Evolutionary conservation across 1,140 invertebrate genomes (phyloP).

Genomic region (Sipha flava): DNA sequence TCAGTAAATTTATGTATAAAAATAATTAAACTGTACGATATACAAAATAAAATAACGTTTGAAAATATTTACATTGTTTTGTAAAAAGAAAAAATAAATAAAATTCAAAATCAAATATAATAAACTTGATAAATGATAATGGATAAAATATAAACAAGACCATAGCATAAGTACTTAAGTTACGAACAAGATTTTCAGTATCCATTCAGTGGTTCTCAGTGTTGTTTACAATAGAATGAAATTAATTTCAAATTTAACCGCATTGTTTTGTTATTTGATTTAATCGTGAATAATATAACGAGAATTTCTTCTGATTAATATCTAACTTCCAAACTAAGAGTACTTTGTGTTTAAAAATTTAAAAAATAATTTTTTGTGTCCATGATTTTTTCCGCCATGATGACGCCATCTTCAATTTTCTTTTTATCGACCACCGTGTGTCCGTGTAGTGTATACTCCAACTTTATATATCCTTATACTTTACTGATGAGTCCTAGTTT

Average conservation of each 20-base stretch:
- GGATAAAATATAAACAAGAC: background rate
- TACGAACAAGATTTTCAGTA: no score
- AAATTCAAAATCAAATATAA: background rate
- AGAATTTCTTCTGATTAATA: no score
- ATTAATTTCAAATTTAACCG: no score
- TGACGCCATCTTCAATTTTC: conserved; percentile 9
- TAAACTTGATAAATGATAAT: background rate
- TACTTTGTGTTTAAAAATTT: no score
- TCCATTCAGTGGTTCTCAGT: background rate
- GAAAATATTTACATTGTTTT: background rate
- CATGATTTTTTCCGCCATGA: background rate
- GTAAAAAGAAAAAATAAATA: background rate
- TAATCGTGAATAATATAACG: no score
- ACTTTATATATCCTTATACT: no score
- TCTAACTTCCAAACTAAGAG: no score
- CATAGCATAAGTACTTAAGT: no score
- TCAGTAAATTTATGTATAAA: background rate
- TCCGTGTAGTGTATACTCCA: no score
- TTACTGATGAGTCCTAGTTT: no score
- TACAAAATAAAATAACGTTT: background rate
- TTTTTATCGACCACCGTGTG: background rate
- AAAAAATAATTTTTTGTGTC: background rate
- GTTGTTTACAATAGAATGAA: no score
- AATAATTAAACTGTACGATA: background rate
- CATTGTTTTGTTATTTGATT: no score